These are phyloP conservation scores for Nebria brevicollis DNA, from an alignment of 2,888 invertebrate species.

Conservation along the genomic window DNA sequence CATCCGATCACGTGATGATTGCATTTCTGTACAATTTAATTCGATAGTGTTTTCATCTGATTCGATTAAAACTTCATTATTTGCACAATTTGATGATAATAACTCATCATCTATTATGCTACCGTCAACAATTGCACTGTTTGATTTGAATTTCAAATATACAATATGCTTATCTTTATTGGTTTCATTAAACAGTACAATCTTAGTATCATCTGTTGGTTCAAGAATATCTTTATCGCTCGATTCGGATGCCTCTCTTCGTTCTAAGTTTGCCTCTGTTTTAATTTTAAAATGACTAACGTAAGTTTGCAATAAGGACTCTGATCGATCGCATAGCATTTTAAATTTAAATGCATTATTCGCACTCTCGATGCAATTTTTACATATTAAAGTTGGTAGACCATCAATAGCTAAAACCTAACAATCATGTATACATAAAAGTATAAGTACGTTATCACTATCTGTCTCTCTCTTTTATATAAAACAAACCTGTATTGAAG, in stretches of 20 bases:
- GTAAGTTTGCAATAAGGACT: constrained; percentile 52
- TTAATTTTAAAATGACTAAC: constrained; percentile 48
- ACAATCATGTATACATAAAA: background rate
- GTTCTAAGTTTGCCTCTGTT: background rate
- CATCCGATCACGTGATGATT: background rate
- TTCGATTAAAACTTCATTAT: constrained; percentile 30
- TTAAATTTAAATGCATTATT: constrained; percentile 54
- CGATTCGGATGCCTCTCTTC: constrained; percentile 2
- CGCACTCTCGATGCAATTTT: constrained; percentile 53
- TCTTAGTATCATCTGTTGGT: background rate
- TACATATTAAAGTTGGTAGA: constrained; percentile 53
- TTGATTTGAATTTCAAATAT: constrained; percentile 13
- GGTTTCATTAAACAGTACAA: background rate
- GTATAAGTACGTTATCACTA: background rate
- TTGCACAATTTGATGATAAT: background rate
- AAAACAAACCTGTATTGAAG: constrained; percentile 52
- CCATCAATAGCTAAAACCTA: constrained; percentile 53
- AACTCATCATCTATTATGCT: background rate
- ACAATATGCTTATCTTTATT: constrained; percentile 12
- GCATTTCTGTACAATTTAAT: too few relatives aligned
- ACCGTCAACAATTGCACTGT: background rate
- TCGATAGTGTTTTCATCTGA: constrained; percentile 2
- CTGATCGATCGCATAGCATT: constrained; percentile 54
- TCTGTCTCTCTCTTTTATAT: too few relatives aligned
- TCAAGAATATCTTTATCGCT: background rate